phyloP scores from a whole-genome alignment of 2,797 vertebrate species.

The Acipenser ruthenus region DNA sequence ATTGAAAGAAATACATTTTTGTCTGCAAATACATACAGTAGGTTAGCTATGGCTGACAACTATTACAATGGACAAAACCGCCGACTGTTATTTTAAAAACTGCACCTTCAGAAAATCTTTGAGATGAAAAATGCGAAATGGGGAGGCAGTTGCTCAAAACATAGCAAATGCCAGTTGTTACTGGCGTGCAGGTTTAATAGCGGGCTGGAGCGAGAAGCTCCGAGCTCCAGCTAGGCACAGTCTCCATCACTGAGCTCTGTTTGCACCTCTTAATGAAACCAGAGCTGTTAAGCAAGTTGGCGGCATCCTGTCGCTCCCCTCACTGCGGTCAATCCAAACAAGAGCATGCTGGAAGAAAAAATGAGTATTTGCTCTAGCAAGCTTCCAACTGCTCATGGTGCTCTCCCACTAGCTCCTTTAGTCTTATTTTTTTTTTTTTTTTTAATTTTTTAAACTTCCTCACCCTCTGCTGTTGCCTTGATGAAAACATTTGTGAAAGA shows the following conservation, averaged over 20 bases:
- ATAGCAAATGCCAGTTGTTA: conserved; percentile 56
- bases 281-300: conserved; percentile 44
- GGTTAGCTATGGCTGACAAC: neutral
- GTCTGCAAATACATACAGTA: neutral
- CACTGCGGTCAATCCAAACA: conserved; percentile 22
- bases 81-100: conserved; percentile 22
- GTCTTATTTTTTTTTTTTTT: conserved; percentile 37
- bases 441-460: conserved; percentile 57
- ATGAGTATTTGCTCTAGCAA: conserved; percentile 19
- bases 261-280: conserved; percentile 59
- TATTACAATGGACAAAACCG: neutral
- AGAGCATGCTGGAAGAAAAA: conserved; percentile 11
- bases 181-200: conserved; percentile 59
- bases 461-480: conserved; percentile 58
- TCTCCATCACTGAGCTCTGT: conserved; percentile 42
- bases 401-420: conserved; percentile 19
- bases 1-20: too few relatives aligned
- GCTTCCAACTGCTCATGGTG: conserved; percentile 18
- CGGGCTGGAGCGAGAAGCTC: conserved; percentile 56
- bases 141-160: conserved; percentile 40
- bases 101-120: conserved; percentile 28
- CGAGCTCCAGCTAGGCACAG: conserved; percentile 47
- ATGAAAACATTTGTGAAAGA: conserved; percentile 69
- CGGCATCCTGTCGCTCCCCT: conserved; percentile 49
- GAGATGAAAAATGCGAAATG: conserved; percentile 45